These are phyloP conservation scores for Siniperca undulata DNA, from an alignment of 2,797 vertebrate genomes.

Conservation along the genomic window DNA sequence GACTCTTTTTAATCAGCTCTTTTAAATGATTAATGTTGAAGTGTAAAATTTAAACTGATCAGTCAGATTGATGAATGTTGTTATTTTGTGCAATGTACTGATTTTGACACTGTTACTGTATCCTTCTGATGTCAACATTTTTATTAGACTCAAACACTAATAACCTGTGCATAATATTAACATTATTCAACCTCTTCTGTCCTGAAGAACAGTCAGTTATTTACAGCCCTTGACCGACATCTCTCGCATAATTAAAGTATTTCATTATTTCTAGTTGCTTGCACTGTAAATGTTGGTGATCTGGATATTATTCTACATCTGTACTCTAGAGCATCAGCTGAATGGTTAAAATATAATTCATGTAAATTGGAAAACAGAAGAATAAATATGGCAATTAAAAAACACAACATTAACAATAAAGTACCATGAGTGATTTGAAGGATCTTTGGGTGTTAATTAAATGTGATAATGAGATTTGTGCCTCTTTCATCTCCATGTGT, in stretches of 20 bases:
- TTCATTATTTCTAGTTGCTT: neutral
- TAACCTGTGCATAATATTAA: neutral
- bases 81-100: neutral
- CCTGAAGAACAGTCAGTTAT: neutral
- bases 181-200: neutral
- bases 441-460: conserved; percentile 5
- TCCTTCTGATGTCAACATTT: neutral
- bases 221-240: neutral
- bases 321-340: neutral
- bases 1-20: neutral
- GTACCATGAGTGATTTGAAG: neutral
- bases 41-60: neutral
- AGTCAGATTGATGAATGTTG: neutral
- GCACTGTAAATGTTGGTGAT: neutral
- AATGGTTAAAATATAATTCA: neutral
- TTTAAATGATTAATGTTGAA: neutral
- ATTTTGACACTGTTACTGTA: neutral
- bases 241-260: neutral
- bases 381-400: neutral
- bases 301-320: neutral
- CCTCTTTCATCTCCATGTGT: neutral
- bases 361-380: neutral
- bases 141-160: neutral
- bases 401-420: neutral
- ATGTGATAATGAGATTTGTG: neutral